phyloP scores from a whole-genome alignment of 1,140 invertebrate species.

The Ephestia elutella region DNA sequence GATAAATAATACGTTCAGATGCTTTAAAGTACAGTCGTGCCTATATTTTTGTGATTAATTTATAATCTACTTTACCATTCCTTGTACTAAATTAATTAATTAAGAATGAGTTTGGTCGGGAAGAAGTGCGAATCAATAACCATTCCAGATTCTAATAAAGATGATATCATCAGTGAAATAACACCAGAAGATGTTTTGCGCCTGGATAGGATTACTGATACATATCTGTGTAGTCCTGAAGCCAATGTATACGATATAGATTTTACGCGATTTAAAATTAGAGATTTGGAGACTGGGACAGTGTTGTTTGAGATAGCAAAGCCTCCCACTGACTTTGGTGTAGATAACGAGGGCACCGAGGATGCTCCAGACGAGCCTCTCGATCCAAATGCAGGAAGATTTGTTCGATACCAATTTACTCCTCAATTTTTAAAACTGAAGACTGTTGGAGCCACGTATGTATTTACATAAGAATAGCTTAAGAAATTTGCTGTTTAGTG shows the following conservation, averaged over 20 bases:
- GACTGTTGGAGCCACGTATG: conserved; percentile 96
- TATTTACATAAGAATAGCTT: conserved; percentile 7
- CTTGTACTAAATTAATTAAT: neutral
- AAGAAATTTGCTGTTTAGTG: no score
- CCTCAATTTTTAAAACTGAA: conserved; percentile 96
- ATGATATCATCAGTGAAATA: conserved; percentile 58
- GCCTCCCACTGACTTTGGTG: conserved; percentile 82
- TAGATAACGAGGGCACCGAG: conserved; percentile 77
- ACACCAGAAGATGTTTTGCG: conserved; percentile 79
- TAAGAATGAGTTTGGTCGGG: conserved; percentile 65
- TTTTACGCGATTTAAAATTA: conserved; percentile 97
- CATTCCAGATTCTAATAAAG: conserved; percentile 46
- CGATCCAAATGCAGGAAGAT: conserved; percentile 94
- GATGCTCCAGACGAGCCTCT: conserved; percentile 78
- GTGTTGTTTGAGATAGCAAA: conserved; percentile 98
- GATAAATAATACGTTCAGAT: conserved; percentile 13
- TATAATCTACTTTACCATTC: conserved; percentile 11
- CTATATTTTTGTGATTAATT: conserved; percentile 28
- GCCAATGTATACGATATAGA: conserved; percentile 98
- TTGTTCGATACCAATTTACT: conserved; percentile 98
- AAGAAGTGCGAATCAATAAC: conserved; percentile 70
- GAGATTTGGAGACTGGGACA: conserved; percentile 94
- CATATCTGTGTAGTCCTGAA: conserved; percentile 94
- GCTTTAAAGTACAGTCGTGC: conserved; percentile 27
- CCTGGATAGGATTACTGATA: conserved; percentile 77